These are phyloP conservation scores for Macrophya annulata DNA, from an alignment of 2,888 invertebrate genomes.

Conservation along the genomic window DNA sequence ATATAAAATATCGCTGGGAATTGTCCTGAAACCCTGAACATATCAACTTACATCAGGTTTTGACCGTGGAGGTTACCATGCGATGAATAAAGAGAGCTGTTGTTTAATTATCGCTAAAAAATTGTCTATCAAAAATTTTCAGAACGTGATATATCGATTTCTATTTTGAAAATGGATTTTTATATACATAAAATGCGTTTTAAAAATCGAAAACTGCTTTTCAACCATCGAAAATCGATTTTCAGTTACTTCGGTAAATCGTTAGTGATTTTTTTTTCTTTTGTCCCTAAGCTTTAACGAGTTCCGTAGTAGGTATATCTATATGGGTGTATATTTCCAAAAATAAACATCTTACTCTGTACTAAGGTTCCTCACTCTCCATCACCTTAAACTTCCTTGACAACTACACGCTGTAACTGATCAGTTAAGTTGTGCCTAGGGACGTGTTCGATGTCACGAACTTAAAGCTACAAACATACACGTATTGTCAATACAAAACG, in stretches of 20 bases:
- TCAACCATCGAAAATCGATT: not conserved
- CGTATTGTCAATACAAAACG: not conserved
- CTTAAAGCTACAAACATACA: constrained; percentile 38
- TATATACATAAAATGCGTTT: too few relatives aligned
- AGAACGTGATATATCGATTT: not conserved
- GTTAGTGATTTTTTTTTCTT: not conserved
- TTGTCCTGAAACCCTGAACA: constrained; percentile 47
- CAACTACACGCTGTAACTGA: constrained; percentile 51
- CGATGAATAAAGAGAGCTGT: not conserved
- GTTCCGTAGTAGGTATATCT: not conserved
- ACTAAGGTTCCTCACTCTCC: constrained; percentile 13
- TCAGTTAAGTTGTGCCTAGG: constrained; percentile 48
- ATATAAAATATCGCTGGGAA: constrained; percentile 48
- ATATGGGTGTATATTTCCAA: constrained; percentile 31
- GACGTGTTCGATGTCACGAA: constrained; percentile 46
- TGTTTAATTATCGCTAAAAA: not conserved
- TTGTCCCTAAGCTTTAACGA: not conserved
- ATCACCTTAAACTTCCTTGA: constrained; percentile 14
- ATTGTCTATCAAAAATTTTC: not conserved
- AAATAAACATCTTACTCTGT: constrained; percentile 46
- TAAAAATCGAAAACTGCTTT: not conserved
- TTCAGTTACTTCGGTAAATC: not conserved
- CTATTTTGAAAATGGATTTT: not conserved
- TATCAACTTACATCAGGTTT: constrained; percentile 41
- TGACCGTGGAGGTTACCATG: constrained; percentile 11